Evolutionary conservation across 1,140 invertebrate genomes (phyloP).

Genomic region (Drosophila virilis): DNA sequence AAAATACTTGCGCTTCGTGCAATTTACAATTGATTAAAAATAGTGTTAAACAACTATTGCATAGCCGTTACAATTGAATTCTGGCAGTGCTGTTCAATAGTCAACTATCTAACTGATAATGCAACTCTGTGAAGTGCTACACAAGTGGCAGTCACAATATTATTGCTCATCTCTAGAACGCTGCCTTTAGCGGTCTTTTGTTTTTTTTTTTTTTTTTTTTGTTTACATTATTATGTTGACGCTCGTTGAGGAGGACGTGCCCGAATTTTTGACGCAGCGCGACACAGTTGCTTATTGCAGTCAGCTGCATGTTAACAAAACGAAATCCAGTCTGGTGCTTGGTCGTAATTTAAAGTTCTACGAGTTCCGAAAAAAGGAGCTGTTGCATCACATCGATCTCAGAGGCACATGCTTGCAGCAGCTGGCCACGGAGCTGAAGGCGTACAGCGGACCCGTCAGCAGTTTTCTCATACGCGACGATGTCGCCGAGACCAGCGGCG

Average conservation of each 20-base stretch:
- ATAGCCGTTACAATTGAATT: slow-evolving; percentile 34
- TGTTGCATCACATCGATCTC: slow-evolving; percentile 60
- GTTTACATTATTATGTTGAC: slow-evolving; percentile 48
- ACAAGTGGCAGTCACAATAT: too few species aligned
- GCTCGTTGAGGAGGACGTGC: slow-evolving; percentile 49
- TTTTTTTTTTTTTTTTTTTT: slow-evolving; percentile 21
- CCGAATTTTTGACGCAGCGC: slow-evolving; percentile 53
- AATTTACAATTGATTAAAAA: slow-evolving; percentile 32
- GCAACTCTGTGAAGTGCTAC: too few species aligned
- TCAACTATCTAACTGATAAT: too few species aligned
- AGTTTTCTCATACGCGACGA: slow-evolving; percentile 50
- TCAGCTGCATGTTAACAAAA: slow-evolving; percentile 34
- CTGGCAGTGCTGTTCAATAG: slow-evolving; percentile 2
- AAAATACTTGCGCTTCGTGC: slow-evolving; percentile 22
- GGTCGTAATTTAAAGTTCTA: slow-evolving; percentile 52
- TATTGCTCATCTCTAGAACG: slow-evolving; percentile 15
- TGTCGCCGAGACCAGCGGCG: slow-evolving; percentile 1
- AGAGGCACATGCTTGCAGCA: slow-evolving; percentile 7
- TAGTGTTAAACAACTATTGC: not conserved
- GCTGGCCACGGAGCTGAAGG: slow-evolving; percentile 12
- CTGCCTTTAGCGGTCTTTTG: not conserved
- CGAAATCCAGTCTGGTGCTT: slow-evolving; percentile 44
- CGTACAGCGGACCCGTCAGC: slow-evolving; percentile 52
- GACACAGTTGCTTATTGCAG: slow-evolving; percentile 47
- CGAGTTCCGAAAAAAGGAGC: slow-evolving; percentile 56